A percentile compares a stretch with the other conserved stretches of the same genome.
Conservation (phyloP, 2,888 invertebrate genomes). For the Crepidodera aurea region DNA sequence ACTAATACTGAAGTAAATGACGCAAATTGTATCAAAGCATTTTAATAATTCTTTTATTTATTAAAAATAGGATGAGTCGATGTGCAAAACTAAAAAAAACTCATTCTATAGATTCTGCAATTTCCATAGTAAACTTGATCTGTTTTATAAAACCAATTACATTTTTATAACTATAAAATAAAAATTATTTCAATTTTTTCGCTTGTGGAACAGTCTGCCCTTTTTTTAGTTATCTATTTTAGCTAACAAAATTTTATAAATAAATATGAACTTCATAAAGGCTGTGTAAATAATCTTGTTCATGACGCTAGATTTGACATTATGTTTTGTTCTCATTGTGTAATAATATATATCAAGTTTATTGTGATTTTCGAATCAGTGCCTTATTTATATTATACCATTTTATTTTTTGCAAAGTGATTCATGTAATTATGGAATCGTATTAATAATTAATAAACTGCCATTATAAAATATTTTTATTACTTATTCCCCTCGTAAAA, state of each 20-base stretch:
- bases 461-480: constrained; percentile 14
- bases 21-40: too few relatives aligned
- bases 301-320: constrained; percentile 34
- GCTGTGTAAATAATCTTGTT: constrained; percentile 49
- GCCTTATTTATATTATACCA: constrained; percentile 45
- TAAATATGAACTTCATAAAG: constrained; percentile 34
- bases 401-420: constrained; percentile 20
- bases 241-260: background rate
- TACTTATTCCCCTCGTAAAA: too few relatives aligned
- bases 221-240: background rate
- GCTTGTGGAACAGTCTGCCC: background rate
- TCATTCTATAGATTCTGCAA: too few relatives aligned
- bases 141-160: too few relatives aligned
- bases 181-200: too few relatives aligned
- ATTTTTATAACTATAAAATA: too few relatives aligned
- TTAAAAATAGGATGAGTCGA: too few relatives aligned
- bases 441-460: constrained; percentile 27
- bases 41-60: too few relatives aligned
- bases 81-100: too few relatives aligned
- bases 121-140: too few relatives aligned
- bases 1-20: too few relatives aligned
- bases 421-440: constrained; percentile 17
- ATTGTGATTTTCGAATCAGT: constrained; percentile 48
- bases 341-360: constrained; percentile 33
- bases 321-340: constrained; percentile 41